Evolutionary conservation across 2,888 invertebrate genomes (phyloP), one percentile per base, ranked within the genome.

Genomic region (Drosophila infuscata): DNA sequence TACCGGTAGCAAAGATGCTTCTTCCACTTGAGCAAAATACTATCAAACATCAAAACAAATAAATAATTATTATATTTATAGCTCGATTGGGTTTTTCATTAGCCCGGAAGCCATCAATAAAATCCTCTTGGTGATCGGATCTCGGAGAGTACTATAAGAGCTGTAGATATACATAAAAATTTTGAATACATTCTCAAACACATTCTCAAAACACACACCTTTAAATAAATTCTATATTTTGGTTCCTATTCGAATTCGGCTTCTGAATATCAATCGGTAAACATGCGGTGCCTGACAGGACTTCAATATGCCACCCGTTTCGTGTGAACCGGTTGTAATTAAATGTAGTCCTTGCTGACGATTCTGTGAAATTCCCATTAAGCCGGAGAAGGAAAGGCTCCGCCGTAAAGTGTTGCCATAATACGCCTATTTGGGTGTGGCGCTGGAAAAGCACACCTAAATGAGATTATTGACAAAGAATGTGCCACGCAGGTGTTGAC

Each of bases 381-480:
- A 63, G 15, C 15, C 7, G 15, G 48, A n/a, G 56, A 6, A 43
- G n/a, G 48, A n/a, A n/a, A n/a, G n/a, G 9, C 15, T 5, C n/a
- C 32, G 46, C 30, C 9, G 61, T 9, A 53, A 63, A 65, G 49
- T 61, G 73, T 73, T 60, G 63, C 62, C 66, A 49, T 58, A 48
- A 51, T 57, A 57, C 58, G 35, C 8, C 29, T 56, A 51, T 35
- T 15, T 20, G 56, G 56, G 73, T 59, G 67, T 70, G 65, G 49
- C 43, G 46, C 54, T 52, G 59, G 43, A 41, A 52, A 58, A 52
- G 49, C 62, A 57, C 49, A 62, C 20, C 66, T 36, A 62, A 78
- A 68, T 68, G 61, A 75, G 71, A 71, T 78, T 68, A 78, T 79
- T 78, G 64, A 65, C 67, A 49, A 17, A 49, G 49, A 49, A 49